Evolutionary conservation across 2,797 vertebrate species (phyloP).

Genomic region (Eulemur albifrons): DNA sequence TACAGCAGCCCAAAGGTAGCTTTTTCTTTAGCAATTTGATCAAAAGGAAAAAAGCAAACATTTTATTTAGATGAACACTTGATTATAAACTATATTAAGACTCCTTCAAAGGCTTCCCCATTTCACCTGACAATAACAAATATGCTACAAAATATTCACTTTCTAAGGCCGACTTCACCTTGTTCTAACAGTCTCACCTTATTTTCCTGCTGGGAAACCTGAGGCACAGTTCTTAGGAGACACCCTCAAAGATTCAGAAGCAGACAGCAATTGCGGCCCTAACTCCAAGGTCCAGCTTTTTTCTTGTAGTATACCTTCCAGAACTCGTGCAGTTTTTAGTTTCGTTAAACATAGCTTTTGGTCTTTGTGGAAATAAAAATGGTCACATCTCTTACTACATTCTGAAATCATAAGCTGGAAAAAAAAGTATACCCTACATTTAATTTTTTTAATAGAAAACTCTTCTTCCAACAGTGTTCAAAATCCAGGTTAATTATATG

Average conservation of each 20-base stretch:
- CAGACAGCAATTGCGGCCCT: not conserved
- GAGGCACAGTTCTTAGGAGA: not conserved
- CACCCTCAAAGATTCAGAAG: not conserved
- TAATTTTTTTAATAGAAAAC: conserved; percentile 72
- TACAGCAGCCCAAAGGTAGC: not conserved
- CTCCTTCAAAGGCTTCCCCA: conserved; percentile 1
- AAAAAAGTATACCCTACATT: conserved; percentile 41
- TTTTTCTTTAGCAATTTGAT: not conserved
- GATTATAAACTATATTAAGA: conserved; percentile 27
- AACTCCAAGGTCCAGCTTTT: not conserved
- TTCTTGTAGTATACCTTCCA: not conserved
- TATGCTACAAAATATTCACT: not conserved
- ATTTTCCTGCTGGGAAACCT: not conserved
- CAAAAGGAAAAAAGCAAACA: not conserved
- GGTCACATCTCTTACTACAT: not conserved
- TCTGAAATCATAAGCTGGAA: conserved; percentile 28
- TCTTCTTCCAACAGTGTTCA: conserved; percentile 65
- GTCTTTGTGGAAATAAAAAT: conserved; percentile 15
- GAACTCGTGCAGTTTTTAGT: not conserved
- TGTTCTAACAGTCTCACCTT: not conserved
- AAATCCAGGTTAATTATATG: conserved; percentile 49
- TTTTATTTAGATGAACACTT: conserved; percentile 26
- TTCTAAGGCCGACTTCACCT: not conserved
- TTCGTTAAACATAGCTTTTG: not conserved
- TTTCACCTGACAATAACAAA: conserved; percentile 2